Evolutionary conservation across 2,113 vertebrate genomes (phyloP), one percentile per base, ranked within the genome.

Genomic region (Anolis carolinensis): DNA sequence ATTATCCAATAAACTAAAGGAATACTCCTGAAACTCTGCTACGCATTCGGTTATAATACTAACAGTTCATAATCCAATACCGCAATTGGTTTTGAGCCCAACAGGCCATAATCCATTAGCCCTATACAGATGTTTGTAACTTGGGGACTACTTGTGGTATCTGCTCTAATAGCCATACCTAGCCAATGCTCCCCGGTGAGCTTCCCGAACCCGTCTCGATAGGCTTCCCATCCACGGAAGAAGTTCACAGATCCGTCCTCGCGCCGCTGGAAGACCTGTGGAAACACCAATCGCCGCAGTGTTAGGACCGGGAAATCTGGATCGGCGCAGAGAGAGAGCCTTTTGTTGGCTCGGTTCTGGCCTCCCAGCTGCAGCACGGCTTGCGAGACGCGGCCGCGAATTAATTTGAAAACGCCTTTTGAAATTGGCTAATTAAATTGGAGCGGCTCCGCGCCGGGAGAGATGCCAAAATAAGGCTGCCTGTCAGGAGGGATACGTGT

Each of bases 151-250:
- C 52, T 11, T 2, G 14, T 11, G 10, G 23, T 9, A 30, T 8
- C 25, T 36, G 70, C 32, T 55, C 75, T 32, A 5, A 13, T 18
- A n/a, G 23, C n/a, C 97, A 83, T 95, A 99, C 98, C 98, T 52
- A 99, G 93, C 98, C 98, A 99, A 95, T 99, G 98, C 95, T 99
- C 98, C 21, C 98, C 98, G 0, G 98, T 99, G 91, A 99, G 98
- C 95, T 97, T 99, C 88, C 98, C 98, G 2, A 99, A 99, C 93
- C 98, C 98, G 0, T 99, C 98, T 18, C 97, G 94, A 87, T 99
- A 99, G 0, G 98, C 98, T 86, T 98, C 98, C 98, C 98, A 99
- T 72, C 97, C 98, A 0, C 97, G 96, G 95, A 99, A 99, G 82
- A 99, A 99, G 95, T 98, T 99, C 86, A 99, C 98, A 0, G 98